These are phyloP conservation scores for Armadillidium nasatum DNA, from an alignment of 1,140 invertebrate genomes.

Conservation along the genomic window DNA sequence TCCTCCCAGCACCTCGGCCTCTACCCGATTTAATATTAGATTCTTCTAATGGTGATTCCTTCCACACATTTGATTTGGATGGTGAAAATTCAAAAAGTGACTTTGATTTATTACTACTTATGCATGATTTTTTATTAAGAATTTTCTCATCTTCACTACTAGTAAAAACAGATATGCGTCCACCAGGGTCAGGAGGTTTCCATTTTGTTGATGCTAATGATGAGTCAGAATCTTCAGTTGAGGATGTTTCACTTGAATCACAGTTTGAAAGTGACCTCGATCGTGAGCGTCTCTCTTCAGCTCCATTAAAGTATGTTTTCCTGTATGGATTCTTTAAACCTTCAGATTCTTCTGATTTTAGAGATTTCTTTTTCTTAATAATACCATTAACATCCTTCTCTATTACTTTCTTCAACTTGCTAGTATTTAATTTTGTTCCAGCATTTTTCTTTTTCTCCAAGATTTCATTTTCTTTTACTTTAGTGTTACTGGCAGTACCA, in stretches of 20 bases:
- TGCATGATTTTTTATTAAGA: slow-evolving; percentile 29
- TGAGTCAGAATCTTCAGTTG: slow-evolving; percentile 41
- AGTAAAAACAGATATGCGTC: slow-evolving; percentile 38
- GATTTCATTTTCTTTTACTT: slow-evolving; percentile 2
- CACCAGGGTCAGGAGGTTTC: slow-evolving; percentile 28
- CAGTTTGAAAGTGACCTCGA: slow-evolving; percentile 45
- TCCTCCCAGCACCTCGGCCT: slow-evolving; percentile 21
- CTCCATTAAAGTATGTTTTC: slow-evolving; percentile 70
- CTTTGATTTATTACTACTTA: slow-evolving; percentile 25
- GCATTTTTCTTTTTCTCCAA: slow-evolving; percentile 36
- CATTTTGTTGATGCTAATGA: slow-evolving; percentile 36
- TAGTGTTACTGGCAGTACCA: not conserved
- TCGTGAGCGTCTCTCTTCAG: slow-evolving; percentile 54
- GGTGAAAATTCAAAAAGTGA: slow-evolving; percentile 10
- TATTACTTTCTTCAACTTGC: slow-evolving; percentile 25
- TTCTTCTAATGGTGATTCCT: slow-evolving; percentile 3
- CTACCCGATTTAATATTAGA: not conserved
- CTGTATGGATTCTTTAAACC: slow-evolving; percentile 61
- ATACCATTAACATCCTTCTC: slow-evolving; percentile 35
- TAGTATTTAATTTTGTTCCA: too few relatives aligned
- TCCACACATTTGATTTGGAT: slow-evolving; percentile 23
- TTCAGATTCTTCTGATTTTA: not conserved
- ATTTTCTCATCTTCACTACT: slow-evolving; percentile 40
- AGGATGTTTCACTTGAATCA: slow-evolving; percentile 39
- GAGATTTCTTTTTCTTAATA: slow-evolving; percentile 19